These are phyloP conservation scores for Taxidea taxus DNA, from an alignment of 2,113 vertebrate genomes.

Conservation along the genomic window DNA sequence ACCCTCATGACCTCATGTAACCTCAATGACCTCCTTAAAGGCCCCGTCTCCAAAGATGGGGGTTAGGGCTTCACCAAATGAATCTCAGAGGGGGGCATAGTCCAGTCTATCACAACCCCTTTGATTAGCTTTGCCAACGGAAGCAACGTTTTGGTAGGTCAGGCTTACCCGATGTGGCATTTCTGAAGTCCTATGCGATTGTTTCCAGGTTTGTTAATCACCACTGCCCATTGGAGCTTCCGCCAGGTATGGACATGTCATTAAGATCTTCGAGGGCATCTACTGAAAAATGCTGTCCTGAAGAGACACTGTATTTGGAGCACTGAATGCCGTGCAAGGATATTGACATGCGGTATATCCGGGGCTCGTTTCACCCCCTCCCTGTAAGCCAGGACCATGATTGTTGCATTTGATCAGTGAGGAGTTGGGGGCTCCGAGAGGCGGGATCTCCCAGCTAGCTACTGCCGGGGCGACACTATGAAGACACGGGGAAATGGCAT, in stretches of 20 bases:
- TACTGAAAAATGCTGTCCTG: accelerated
- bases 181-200: accelerated
- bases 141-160: not conserved
- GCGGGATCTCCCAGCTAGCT: not conserved
- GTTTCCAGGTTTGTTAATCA: not conserved
- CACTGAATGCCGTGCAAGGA: accelerated
- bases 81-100: no score
- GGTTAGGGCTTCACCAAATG: not conserved
- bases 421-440: not conserved
- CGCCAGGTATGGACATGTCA: accelerated
- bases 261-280: accelerated
- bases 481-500: not conserved
- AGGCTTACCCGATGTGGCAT: not conserved
- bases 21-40: not conserved
- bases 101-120: not conserved
- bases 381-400: not conserved
- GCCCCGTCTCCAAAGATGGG: not conserved
- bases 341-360: accelerated
- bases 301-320: accelerated
- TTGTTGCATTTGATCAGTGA: not conserved
- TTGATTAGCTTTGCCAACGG: not conserved
- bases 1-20: not conserved
- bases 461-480: accelerated
- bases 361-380: no score
- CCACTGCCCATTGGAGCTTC: not conserved